Evolutionary conservation across 1,140 invertebrate species (phyloP).

Genomic region (Trichogramma pretiosum): DNA sequence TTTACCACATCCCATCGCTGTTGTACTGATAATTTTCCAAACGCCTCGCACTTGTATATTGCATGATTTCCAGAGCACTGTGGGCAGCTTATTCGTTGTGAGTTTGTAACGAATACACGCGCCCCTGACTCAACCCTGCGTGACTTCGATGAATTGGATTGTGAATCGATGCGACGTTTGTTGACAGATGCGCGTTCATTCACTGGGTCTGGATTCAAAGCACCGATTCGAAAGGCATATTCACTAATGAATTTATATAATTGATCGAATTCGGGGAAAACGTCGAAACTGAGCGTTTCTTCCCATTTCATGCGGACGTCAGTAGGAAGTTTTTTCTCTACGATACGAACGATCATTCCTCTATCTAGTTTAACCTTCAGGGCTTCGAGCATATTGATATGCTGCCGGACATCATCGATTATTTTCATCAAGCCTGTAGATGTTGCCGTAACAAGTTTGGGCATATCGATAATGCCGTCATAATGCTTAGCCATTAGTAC

Average conservation of each 20-base stretch:
- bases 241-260: slow-evolving; percentile 13
- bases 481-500: slow-evolving; percentile 18
- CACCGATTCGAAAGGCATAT: background rate
- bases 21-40: too few relatives aligned
- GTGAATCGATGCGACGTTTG: too few relatives aligned
- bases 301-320: slow-evolving; percentile 16
- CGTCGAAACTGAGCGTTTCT: slow-evolving; percentile 7
- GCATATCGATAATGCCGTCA: slow-evolving; percentile 13
- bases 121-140: too few relatives aligned
- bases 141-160: too few relatives aligned
- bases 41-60: too few relatives aligned
- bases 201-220: slow-evolving; percentile 13
- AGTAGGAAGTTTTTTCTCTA: slow-evolving; percentile 14
- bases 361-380: slow-evolving; percentile 1
- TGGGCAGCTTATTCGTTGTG: too few relatives aligned
- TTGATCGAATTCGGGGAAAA: slow-evolving; percentile 6
- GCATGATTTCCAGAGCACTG: too few relatives aligned
- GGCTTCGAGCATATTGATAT: slow-evolving; percentile 8
- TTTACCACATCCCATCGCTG: too few relatives aligned
- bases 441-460: background rate
- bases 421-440: slow-evolving; percentile 2
- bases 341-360: slow-evolving; percentile 7
- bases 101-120: too few relatives aligned
- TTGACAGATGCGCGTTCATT: too few relatives aligned
- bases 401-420: slow-evolving; percentile 7